Evolutionary conservation across 2,888 invertebrate species (phyloP).

Genomic region (Oligia latruncula): DNA sequence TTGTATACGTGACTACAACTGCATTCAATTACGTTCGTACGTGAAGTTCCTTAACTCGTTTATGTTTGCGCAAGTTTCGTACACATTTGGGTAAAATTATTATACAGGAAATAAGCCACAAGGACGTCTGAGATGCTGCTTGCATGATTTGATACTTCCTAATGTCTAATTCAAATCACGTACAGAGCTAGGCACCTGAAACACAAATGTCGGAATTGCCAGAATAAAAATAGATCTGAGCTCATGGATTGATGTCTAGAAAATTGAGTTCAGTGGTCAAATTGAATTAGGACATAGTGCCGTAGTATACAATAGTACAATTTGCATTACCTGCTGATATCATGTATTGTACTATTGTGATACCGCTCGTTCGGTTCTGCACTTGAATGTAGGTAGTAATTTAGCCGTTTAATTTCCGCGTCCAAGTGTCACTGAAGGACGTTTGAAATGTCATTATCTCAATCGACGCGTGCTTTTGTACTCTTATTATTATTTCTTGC

Average conservation of each 20-base stretch:
- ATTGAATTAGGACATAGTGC: conserved; percentile 47
- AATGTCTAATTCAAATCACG: conserved; percentile 71
- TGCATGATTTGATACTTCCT: conserved; percentile 70
- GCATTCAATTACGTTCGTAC: conserved; percentile 43
- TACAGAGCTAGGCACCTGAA: conserved; percentile 65
- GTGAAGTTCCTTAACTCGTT: conserved; percentile 44
- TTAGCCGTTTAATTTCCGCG: conserved; percentile 85
- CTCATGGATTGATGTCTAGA: conserved; percentile 55
- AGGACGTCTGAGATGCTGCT: conserved; percentile 74
- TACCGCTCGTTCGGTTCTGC: conserved; percentile 64
- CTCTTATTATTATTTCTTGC: conserved; percentile 60
- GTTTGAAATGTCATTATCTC: conserved; percentile 78
- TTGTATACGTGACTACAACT: conserved; percentile 43
- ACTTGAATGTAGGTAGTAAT: conserved; percentile 82
- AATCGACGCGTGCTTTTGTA: conserved; percentile 68
- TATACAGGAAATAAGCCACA: conserved; percentile 71
- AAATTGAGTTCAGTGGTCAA: conserved; percentile 47
- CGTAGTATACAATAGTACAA: conserved; percentile 50
- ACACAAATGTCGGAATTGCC: conserved; percentile 57
- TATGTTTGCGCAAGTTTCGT: conserved; percentile 48
- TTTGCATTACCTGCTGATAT: conserved; percentile 37
- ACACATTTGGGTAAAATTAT: conserved; percentile 65
- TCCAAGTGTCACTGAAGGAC: conserved; percentile 84
- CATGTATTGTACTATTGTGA: conserved; percentile 64
- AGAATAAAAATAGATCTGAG: conserved; percentile 68